Evolutionary conservation across 2,113 vertebrate species (phyloP).

Genomic region (Catharus fuscescens): DNA sequence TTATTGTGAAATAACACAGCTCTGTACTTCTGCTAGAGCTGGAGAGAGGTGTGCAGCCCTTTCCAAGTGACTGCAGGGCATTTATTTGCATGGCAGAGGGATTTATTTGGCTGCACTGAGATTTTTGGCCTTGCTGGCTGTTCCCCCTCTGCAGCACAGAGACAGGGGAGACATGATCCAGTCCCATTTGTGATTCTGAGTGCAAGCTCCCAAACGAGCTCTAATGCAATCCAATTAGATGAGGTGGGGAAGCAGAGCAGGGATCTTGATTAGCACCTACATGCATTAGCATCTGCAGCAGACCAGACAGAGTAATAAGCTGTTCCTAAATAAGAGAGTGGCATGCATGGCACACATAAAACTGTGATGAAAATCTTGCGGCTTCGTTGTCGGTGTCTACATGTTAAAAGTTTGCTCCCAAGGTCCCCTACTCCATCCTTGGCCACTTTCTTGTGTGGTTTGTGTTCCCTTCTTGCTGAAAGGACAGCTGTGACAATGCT

Average conservation of each 20-base stretch:
- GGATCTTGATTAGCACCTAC: conserved; percentile 36
- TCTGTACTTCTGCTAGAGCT: neutral
- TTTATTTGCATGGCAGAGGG: neutral
- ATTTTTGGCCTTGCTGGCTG: neutral
- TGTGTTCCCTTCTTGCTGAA: neutral
- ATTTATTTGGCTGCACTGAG: neutral
- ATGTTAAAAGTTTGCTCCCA: neutral
- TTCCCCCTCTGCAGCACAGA: neutral
- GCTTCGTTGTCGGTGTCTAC: neutral
- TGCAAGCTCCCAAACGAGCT: neutral
- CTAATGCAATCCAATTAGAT: conserved; percentile 35
- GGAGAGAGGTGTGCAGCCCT: neutral
- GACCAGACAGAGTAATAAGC: conserved; percentile 37
- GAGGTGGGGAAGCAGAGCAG: neutral
- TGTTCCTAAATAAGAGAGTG: conserved; percentile 24
- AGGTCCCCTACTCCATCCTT: neutral
- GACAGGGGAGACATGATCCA: neutral
- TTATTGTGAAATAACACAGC: neutral
- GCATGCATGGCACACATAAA: neutral
- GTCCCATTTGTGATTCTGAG: neutral
- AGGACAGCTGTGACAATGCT: neutral
- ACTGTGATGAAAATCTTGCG: neutral
- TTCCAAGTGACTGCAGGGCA: neutral
- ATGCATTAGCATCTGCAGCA: conserved; percentile 54
- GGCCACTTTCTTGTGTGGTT: accelerated